Conservation (phyloP, 2,888 invertebrate species). For the Ochropleura leucogaster region DNA sequence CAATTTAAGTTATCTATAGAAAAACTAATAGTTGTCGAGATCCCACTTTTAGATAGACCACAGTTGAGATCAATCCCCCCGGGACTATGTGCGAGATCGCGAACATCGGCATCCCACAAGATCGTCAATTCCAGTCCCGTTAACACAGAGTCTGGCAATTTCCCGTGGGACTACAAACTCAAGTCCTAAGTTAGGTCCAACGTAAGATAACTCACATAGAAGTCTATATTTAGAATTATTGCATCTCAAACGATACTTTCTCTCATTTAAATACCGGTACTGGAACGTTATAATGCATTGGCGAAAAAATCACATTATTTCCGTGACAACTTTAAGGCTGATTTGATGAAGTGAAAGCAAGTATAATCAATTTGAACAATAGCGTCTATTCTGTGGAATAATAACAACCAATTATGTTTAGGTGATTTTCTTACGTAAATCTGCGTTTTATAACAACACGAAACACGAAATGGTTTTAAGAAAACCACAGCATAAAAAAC, state of each 20-base stretch:
- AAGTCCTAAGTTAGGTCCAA: slow-evolving; percentile 13
- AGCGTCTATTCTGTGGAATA: slow-evolving; percentile 3
- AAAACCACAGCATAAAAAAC: background rate
- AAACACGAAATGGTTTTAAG: background rate
- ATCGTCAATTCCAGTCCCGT: slow-evolving; percentile 36
- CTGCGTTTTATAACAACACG: background rate
- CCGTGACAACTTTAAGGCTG: slow-evolving; percentile 40
- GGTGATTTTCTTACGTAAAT: background rate
- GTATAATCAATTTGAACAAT: slow-evolving; percentile 32
- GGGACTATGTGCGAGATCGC: slow-evolving; percentile 2
- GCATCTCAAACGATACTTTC: slow-evolving; percentile 26
- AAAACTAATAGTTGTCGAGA: background rate
- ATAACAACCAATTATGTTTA: too few relatives aligned
- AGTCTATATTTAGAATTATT: slow-evolving; percentile 5
- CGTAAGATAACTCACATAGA: background rate
- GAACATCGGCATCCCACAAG: slow-evolving; percentile 20
- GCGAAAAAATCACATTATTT: slow-evolving; percentile 17
- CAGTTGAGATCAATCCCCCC: slow-evolving; percentile 12
- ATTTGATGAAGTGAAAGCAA: slow-evolving; percentile 48
- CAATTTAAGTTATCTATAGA: too few relatives aligned
- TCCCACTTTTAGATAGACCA: background rate
- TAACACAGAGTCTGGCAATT: slow-evolving; percentile 24
- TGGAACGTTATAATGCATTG: slow-evolving; percentile 30
- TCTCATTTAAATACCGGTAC: slow-evolving; percentile 37
- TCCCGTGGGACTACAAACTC: slow-evolving; percentile 33